Evolutionary conservation across 1,140 invertebrate species (phyloP), one percentile per base, ranked within the genome.

Genomic region (Brachionus calyciflorus): DNA sequence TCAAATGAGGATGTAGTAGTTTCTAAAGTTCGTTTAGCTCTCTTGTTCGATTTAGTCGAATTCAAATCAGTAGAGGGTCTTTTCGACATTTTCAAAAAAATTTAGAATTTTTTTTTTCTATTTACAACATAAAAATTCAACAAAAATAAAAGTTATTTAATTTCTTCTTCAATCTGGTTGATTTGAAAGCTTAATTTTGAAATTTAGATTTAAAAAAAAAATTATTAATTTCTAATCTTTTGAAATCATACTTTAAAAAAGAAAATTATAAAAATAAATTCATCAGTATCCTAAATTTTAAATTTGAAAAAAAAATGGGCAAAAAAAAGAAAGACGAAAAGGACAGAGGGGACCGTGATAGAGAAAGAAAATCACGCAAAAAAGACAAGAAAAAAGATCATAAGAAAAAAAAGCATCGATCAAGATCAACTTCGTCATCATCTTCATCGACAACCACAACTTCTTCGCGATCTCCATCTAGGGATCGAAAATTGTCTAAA

Each of bases 381-480:
- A 65, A 65, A 26, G 40, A 65, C 2, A 65, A 65, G 21, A 65
- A 65, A 44, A 44, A 65, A 24, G 40, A 65, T 26, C 40, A 65
- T 21, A 65, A 65, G 24, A 65, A 65, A 44, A 65, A 65, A 65
- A 65, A 65, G 40, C 17, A 65, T 19, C 40, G 60, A 24, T 65
- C 60, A 28, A 41, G 37, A 65, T 65, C 60, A 14, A 37, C 19
- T 21, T 41, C 60, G 14, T 24, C 37, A 44, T 65, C 60, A 9
- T 24, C 9, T 14, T 65, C 60, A 44, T 65, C 60, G 3, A 7
- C 12, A 24, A 19, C 60, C 24, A 14, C 60, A 24, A 24, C 60
- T 24, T 65, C 40, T 10, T 65, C 60, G 12, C 60, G 60, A 12
- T 65, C 60, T 4, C 1, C 60, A 14, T 65, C 60, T n/a, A 37